phyloP scores from a whole-genome alignment of 2,113 vertebrate species.

The Scomber scombrus region DNA sequence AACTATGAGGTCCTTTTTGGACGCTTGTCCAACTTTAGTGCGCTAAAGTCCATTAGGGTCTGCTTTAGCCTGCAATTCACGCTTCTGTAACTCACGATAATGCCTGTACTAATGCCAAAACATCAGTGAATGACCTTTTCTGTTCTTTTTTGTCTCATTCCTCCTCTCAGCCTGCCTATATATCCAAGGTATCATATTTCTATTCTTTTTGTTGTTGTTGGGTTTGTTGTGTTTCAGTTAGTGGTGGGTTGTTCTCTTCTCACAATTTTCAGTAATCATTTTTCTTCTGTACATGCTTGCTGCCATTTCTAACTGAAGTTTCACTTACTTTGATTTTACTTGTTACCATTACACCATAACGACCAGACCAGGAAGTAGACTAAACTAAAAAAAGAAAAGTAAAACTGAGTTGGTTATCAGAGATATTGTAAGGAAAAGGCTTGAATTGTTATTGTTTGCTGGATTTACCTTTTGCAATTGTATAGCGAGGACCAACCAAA shows the following conservation, averaged over 20 bases:
- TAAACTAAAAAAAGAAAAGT: no score
- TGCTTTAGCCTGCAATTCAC: neutral
- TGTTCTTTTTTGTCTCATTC: conserved; percentile 50
- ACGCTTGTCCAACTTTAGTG: conserved; percentile 2
- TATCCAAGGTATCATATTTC: conserved; percentile 75
- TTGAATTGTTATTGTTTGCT: neutral
- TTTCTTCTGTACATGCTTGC: neutral
- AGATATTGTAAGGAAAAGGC: no score
- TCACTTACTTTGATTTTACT: neutral
- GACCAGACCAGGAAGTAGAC: no score
- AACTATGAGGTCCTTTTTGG: neutral
- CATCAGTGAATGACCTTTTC: conserved; percentile 41
- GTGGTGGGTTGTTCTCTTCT: conserved; percentile 19
- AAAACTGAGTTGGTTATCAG: no score
- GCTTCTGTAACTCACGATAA: neutral
- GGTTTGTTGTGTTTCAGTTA: conserved; percentile 52
- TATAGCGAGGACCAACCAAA: neutral
- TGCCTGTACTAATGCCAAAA: neutral
- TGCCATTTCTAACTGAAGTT: neutral
- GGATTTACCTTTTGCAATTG: neutral
- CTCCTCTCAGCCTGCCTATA: conserved; percentile 62
- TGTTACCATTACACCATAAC: neutral
- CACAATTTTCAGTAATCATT: conserved; percentile 14
- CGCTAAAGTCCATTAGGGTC: conserved; percentile 14
- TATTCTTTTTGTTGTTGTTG: conserved; percentile 29